Base-by-base conservation (phyloP, 92 coral and sea anemone species). In the Micromussa lordhowensis region DNA sequence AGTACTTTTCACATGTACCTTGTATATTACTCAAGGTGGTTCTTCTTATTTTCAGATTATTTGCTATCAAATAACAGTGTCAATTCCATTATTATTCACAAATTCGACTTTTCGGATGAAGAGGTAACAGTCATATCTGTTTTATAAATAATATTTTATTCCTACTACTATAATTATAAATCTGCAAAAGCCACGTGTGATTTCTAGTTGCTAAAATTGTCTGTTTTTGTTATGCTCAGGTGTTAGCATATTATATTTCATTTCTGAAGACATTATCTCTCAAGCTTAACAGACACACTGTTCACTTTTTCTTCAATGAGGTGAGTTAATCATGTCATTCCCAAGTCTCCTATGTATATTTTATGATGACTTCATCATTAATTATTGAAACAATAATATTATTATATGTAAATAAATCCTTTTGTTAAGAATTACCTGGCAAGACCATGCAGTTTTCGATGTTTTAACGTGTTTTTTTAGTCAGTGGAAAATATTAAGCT, bases 31-130 rank as follows among this genome's bases (percentile, higher is more conserved):
- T 38, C 11, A 22, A 72, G 14, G 19, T 22, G 48, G 26, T 72
- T 4, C 28, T 53, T 30, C 6, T 69, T 40, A 40, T 82, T 71
- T 83, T 32, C 89, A 96, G 99, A 96, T 85, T 97, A 97, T 82
- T 90, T 97, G 83, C 84, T 97, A 44, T 97, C 99, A 36, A 97
- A 95, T 85, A 97, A 97, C 92, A 95, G 93, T 86, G 99, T 97
- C 40, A 97, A 97, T 81, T 88, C 98, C 21, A 97, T 97, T 34
- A 97, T 97, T 34, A 93, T 97, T 84, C 98, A 97, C 86, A 97
- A 97, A 88, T 97, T 95, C 92, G 99, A 97, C 88, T 97, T 97
- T 88, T 92, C 99, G 34, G 96, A 97, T 97, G 99, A 97, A 94
- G 99, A 97, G 99, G 99, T 97, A 92, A 64, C 78, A n/a, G n/a